A percentile compares a stretch with the other conserved stretches of the same genome.
Conservation (phyloP, 1,140 invertebrate species). For the Calliopsis andreniformis region DNA sequence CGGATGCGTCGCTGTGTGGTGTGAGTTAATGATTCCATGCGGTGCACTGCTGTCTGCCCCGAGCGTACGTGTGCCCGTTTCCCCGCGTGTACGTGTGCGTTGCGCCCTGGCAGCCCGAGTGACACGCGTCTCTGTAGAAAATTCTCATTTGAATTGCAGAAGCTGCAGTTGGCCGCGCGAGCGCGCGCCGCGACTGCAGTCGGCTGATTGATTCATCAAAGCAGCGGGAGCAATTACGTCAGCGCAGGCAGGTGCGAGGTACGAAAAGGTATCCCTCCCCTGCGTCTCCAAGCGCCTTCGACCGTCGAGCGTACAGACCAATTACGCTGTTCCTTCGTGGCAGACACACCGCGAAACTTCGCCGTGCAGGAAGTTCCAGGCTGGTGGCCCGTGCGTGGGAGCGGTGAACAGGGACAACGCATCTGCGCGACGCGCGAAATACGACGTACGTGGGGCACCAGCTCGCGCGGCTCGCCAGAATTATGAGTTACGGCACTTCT, state of each 20-base stretch:
- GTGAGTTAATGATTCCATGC: slow-evolving; percentile 55
- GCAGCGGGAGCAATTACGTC: slow-evolving; percentile 55
- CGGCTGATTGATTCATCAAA: slow-evolving; percentile 66
- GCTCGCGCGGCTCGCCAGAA: background rate
- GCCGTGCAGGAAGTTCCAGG: background rate
- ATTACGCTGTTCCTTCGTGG: background rate
- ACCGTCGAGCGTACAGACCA: too few species aligned
- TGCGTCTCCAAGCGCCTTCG: too few species aligned
- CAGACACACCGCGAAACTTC: background rate
- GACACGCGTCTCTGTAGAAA: slow-evolving; percentile 47
- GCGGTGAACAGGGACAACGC: background rate
- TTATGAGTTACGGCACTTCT: slow-evolving; percentile 29
- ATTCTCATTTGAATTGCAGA: slow-evolving; percentile 67
- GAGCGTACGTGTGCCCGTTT: slow-evolving; percentile 3
- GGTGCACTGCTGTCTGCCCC: background rate
- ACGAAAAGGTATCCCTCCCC: slow-evolving; percentile 33
- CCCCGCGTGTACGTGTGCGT: background rate
- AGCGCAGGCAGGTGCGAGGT: slow-evolving; percentile 38
- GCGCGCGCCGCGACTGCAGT: slow-evolving; percentile 5
- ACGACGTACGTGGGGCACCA: slow-evolving; percentile 6
- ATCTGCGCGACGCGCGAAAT: slow-evolving; percentile 7
- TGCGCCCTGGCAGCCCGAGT: background rate
- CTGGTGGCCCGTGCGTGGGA: background rate
- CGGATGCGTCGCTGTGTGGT: slow-evolving; percentile 23
- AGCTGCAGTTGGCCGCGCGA: slow-evolving; percentile 29